These are phyloP conservation scores for Stichodactyla mertensii DNA, from an alignment of 64 coral and sea anemone species.

Conservation along the genomic window DNA sequence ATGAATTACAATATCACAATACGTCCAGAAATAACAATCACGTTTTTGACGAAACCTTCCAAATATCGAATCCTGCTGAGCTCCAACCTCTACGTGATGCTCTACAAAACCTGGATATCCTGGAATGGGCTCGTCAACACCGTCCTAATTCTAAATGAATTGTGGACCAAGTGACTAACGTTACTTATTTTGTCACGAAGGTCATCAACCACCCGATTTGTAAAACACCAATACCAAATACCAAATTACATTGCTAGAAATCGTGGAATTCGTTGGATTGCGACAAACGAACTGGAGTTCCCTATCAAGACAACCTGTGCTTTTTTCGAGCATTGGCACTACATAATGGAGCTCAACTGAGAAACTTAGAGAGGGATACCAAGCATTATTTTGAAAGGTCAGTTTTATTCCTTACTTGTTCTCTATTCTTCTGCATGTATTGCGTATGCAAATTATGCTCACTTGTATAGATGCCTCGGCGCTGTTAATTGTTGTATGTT, in stretches of 20 bases:
- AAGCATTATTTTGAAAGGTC: constrained; percentile 31
- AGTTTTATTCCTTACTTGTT: no score
- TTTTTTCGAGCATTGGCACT: constrained; percentile 36
- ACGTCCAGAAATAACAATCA: constrained; percentile 18
- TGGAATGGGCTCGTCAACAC: not conserved
- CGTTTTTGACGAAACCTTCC: constrained; percentile 1
- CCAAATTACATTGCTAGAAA: constrained; percentile 20
- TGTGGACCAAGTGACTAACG: not conserved
- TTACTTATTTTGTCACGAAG: constrained; percentile 29
- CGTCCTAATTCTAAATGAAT: no score
- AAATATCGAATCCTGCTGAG: not conserved
- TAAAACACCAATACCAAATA: not conserved
- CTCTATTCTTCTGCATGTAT: no score
- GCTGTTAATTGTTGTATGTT: no score
- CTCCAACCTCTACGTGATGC: constrained; percentile 7
- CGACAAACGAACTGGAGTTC: constrained; percentile 10
- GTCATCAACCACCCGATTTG: not conserved
- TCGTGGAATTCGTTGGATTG: constrained; percentile 17
- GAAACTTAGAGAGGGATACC: constrained; percentile 21
- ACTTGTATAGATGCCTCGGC: no score
- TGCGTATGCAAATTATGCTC: no score
- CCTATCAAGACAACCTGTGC: constrained; percentile 19
- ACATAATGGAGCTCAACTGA: constrained; percentile 17
- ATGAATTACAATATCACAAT: constrained; percentile 13
- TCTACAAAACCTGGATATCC: not conserved